These are phyloP conservation scores for Latheticus oryzae DNA, from an alignment of 2,888 invertebrate species.

Conservation along the genomic window DNA sequence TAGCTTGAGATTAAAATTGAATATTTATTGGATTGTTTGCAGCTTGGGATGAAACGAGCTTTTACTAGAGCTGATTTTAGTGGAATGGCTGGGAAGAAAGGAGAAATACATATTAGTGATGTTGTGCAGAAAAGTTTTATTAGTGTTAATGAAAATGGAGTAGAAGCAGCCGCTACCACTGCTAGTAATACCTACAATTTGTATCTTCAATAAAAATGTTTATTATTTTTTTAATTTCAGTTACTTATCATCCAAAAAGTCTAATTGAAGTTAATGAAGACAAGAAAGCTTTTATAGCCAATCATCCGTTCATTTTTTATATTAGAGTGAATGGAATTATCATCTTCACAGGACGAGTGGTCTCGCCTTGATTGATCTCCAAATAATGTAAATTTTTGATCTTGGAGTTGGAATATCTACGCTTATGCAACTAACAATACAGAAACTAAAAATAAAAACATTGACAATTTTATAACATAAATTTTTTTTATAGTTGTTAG, in stretches of 20 bases:
- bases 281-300: slow-evolving; percentile 28
- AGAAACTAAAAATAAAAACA: not conserved
- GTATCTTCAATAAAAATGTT: not conserved
- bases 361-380: too few species aligned
- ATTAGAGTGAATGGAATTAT: slow-evolving; percentile 35
- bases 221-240: not conserved
- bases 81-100: slow-evolving; percentile 51
- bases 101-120: slow-evolving; percentile 51
- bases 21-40: slow-evolving; percentile 3
- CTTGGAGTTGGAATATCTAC: too few species aligned
- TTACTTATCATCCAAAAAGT: slow-evolving; percentile 18
- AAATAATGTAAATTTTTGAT: too few species aligned
- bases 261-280: slow-evolving; percentile 1
- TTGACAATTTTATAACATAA: not conserved
- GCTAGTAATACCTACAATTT: slow-evolving; percentile 49
- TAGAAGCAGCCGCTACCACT: slow-evolving; percentile 61
- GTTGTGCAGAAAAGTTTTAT: slow-evolving; percentile 62
- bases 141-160: slow-evolving; percentile 59
- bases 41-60: slow-evolving; percentile 49
- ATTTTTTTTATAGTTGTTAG: slow-evolving; percentile 1
- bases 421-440: too few species aligned
- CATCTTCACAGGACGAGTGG: slow-evolving; percentile 41
- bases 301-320: slow-evolving; percentile 44
- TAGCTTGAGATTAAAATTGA: not conserved
- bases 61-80: slow-evolving; percentile 53